Evolutionary conservation across 2,797 vertebrate genomes (phyloP).

Genomic region (Emys orbicularis): DNA sequence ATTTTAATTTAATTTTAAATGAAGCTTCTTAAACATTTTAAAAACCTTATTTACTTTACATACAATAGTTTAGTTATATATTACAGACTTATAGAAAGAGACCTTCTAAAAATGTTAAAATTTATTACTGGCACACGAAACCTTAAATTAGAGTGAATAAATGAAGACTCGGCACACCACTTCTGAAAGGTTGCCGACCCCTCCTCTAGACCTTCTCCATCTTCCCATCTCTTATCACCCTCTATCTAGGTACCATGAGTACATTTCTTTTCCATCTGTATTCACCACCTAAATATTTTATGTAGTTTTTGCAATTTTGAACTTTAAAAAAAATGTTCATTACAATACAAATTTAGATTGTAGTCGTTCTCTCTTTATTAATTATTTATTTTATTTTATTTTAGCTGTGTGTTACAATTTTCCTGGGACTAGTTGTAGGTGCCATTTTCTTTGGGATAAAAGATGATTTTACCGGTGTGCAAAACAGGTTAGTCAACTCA

Average conservation of each 20-base stretch:
- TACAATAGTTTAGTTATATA: no score
- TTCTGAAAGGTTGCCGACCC: no score
- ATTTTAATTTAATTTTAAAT: no score
- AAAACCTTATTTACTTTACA: no score
- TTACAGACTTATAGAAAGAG: no score
- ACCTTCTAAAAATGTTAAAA: no score
- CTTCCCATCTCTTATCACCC: not conserved
- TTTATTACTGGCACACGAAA: no score
- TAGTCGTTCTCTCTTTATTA: not conserved
- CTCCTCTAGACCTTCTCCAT: fast-evolving
- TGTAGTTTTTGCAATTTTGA: not conserved
- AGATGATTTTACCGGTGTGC: slow-evolving; percentile 86
- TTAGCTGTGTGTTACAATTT: slow-evolving; percentile 78
- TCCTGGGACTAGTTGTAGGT: slow-evolving; percentile 90
- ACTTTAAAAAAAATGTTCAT: not conserved
- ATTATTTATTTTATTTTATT: not conserved
- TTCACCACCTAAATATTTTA: fast-evolving
- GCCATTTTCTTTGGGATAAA: slow-evolving; percentile 90
- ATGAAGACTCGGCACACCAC: no score
- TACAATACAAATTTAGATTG: not conserved
- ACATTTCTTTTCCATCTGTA: not conserved
- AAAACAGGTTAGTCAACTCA: slow-evolving; percentile 90
- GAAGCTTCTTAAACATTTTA: no score
- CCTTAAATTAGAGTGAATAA: no score
- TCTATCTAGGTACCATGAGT: not conserved